Conservation (phyloP, 2,797 vertebrate genomes). For the Botia kubotai region DNA sequence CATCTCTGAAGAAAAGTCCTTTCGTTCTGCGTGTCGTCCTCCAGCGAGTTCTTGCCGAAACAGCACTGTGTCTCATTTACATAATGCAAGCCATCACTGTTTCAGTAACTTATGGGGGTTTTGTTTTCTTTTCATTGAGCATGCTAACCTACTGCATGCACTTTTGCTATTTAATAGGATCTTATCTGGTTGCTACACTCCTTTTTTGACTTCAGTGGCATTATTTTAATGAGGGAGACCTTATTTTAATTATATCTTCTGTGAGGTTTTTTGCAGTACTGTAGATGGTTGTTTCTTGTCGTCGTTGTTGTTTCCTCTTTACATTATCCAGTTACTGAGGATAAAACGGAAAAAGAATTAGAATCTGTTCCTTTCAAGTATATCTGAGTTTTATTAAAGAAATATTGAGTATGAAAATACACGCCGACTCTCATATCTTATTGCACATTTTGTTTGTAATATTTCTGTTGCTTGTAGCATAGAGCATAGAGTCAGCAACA, state of each 20-base stretch:
- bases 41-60: conserved; percentile 48
- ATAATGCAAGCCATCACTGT: conserved; percentile 58
- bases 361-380: background rate
- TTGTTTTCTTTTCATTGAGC: conserved; percentile 71
- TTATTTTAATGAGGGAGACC: conserved; percentile 32
- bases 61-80: conserved; percentile 40
- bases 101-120: conserved; percentile 62
- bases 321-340: conserved; percentile 60
- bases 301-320: conserved; percentile 33
- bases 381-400: background rate
- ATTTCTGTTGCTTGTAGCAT: too few relatives aligned
- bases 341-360: conserved; percentile 47
- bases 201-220: conserved; percentile 52
- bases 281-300: conserved; percentile 56
- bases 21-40: conserved; percentile 57
- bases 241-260: conserved; percentile 49
- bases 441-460: too few relatives aligned
- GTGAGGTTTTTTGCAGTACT: conserved; percentile 48
- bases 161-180: conserved; percentile 68
- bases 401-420: background rate
- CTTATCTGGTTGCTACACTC: conserved; percentile 63
- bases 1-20: conserved; percentile 38
- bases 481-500: too few relatives aligned
- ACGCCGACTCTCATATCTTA: background rate
- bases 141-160: conserved; percentile 82